Evolutionary conservation across 2,797 vertebrate species (phyloP).

Genomic region (Meriones psammophilus): DNA sequence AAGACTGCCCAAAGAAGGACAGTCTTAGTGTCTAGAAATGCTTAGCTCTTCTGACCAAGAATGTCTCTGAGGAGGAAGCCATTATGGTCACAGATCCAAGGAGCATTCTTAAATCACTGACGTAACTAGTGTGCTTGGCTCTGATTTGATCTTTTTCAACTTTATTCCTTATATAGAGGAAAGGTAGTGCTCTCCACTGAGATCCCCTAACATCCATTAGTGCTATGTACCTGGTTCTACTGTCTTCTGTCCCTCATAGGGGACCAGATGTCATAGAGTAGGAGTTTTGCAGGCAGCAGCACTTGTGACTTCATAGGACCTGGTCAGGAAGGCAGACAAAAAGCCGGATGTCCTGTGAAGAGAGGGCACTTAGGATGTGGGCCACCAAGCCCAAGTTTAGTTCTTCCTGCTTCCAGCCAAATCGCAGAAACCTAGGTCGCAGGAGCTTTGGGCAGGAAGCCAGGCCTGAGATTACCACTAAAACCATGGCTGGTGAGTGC

Average conservation of each 20-base stretch:
- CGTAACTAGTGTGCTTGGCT: background rate
- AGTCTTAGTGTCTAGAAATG: background rate
- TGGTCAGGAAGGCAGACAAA: slow-evolving; percentile 80
- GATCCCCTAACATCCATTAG: background rate
- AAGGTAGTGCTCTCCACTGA: background rate
- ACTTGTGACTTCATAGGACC: background rate
- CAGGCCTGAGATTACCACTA: slow-evolving; percentile 20
- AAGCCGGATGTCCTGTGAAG: slow-evolving; percentile 76
- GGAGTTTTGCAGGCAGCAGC: background rate
- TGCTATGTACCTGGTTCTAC: background rate
- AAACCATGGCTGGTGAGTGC: background rate
- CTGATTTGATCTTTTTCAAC: background rate
- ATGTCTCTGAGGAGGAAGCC: background rate
- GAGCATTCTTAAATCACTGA: background rate
- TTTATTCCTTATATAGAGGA: background rate
- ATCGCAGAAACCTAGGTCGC: slow-evolving; percentile 4
- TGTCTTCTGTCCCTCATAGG: background rate
- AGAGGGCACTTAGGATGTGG: slow-evolving; percentile 68
- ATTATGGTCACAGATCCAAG: background rate
- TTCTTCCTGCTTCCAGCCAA: slow-evolving; percentile 67
- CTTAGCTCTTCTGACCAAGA: background rate
- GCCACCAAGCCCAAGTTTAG: slow-evolving; percentile 57
- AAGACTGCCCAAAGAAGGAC: background rate
- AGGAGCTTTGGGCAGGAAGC: slow-evolving; percentile 43
- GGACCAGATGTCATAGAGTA: background rate